Evolutionary conservation across 2,888 invertebrate species (phyloP).

Genomic region (Allygus modestus): DNA sequence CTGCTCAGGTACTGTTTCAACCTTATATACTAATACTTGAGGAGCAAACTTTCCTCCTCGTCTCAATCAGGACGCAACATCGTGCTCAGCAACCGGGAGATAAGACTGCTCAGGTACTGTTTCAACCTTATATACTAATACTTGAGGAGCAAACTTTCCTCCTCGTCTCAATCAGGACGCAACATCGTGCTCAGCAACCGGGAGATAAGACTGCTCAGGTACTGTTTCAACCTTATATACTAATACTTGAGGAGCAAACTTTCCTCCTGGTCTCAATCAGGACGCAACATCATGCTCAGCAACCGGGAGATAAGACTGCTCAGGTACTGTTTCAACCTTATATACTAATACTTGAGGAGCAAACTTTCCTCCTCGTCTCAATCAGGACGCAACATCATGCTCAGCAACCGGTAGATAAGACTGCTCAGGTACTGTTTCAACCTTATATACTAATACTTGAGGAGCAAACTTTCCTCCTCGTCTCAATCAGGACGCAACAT

Average conservation of each 20-base stretch:
- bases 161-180: constrained; percentile 81
- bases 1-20: constrained; percentile 83
- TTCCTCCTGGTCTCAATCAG: constrained; percentile 81
- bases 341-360: constrained; percentile 79
- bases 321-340: constrained; percentile 77
- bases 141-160: constrained; percentile 87
- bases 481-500: constrained; percentile 84
- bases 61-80: constrained; percentile 84
- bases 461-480: constrained; percentile 87
- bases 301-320: constrained; percentile 94
- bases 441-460: too few relatives aligned
- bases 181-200: constrained; percentile 94
- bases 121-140: constrained; percentile 74
- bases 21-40: too few relatives aligned
- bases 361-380: constrained; percentile 87
- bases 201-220: constrained; percentile 90
- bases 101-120: constrained; percentile 84
- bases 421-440: constrained; percentile 83
- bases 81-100: constrained; percentile 94
- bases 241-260: constrained; percentile 89
- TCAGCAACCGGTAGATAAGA: constrained; percentile 94
- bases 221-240: too few relatives aligned
- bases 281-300: constrained; percentile 91
- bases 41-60: constrained; percentile 87
- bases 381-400: constrained; percentile 86